Base-by-base conservation (phyloP, 1,140 invertebrate species). In the Bombus sibiricus region DNA sequence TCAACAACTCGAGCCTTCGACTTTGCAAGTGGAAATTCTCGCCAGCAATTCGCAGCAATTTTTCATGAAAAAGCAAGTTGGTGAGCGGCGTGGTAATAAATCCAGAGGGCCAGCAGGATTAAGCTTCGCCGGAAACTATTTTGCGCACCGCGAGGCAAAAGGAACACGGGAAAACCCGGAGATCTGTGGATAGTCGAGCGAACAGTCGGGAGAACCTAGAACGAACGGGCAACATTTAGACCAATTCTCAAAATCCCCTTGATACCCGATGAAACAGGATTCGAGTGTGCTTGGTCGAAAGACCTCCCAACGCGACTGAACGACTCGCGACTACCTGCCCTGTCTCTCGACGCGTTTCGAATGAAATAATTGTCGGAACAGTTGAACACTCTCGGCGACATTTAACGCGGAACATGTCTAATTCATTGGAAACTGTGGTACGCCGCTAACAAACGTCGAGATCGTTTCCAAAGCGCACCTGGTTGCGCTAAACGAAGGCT, bases 171-270 rank as follows among this genome's bases (percentile, higher is more conserved):
- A 28, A 68, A 25, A 43, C 2, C 41, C 41, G 18, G 25, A 25
- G 47, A 53, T 75, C 59, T 57, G 72, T 39, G 57, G 57, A 9
- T 43, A 66, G 53, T 39, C 18, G 25, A 28, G 2, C 34, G 15
- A 3, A 15, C 28, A 22, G 62, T 18, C n/a, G 25, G 25, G 13
- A 22, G 39, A n/a, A 43, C 10, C 37, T n/a, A n/a, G 77, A 43
- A 71, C 25, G 39, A 72, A 43, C 69, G 39, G 34, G 2, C 47
- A 41, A 53, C 37, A 15, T 84, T 84, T 78, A 83, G 73, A 59
- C 28, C 81, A 34, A 78, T 77, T 83, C 74, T 64, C 18, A 68
- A 77, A 83, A 83, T 83, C 81, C 81, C 62, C 81, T 77, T 8
- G 59, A 77, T 41, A 37, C 43, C n/a, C 28, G 81, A 53, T 43